Percentiles rank a stretch among this genome's conserved stretches.
These are phyloP conservation scores for Myotis lucifugus DNA, from an alignment of 2,113 vertebrate species.

Conservation along the genomic window DNA sequence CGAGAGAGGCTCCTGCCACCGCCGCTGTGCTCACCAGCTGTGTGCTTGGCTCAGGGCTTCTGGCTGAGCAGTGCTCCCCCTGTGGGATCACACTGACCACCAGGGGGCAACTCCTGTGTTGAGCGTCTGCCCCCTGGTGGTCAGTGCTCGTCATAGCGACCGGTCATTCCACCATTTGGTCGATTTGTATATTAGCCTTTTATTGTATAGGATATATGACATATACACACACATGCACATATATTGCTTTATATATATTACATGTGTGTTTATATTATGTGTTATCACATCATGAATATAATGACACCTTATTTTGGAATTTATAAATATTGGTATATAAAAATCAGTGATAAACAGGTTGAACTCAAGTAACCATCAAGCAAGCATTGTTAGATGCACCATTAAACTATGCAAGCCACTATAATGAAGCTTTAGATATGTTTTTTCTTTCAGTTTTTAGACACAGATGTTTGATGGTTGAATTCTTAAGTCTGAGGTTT, in stretches of 20 bases:
- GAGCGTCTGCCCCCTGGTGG: too few species aligned
- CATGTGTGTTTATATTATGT: neutral
- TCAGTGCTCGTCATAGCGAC: too few species aligned
- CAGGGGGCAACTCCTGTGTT: too few species aligned
- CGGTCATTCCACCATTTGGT: fast-evolving
- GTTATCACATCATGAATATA: neutral
- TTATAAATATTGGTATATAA: neutral
- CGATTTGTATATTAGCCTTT: too few species aligned
- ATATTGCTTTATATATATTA: neutral
- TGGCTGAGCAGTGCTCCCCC: too few species aligned
- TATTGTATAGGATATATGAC: too few species aligned
- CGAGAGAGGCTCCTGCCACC: too few species aligned
- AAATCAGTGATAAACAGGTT: neutral
- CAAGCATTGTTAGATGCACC: neutral
- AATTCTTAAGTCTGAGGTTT: neutral
- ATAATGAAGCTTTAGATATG: neutral
- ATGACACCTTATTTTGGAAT: neutral
- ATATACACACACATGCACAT: neutral
- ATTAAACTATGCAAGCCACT: neutral
- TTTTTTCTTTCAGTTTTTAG: neutral
- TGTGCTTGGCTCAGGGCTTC: too few species aligned
- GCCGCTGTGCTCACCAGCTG: too few species aligned
- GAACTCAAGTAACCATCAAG: neutral
- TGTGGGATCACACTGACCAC: too few species aligned
- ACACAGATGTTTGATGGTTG: neutral